Conservation (phyloP, 1,140 invertebrate genomes). For the Penaeus chinensis region DNA sequence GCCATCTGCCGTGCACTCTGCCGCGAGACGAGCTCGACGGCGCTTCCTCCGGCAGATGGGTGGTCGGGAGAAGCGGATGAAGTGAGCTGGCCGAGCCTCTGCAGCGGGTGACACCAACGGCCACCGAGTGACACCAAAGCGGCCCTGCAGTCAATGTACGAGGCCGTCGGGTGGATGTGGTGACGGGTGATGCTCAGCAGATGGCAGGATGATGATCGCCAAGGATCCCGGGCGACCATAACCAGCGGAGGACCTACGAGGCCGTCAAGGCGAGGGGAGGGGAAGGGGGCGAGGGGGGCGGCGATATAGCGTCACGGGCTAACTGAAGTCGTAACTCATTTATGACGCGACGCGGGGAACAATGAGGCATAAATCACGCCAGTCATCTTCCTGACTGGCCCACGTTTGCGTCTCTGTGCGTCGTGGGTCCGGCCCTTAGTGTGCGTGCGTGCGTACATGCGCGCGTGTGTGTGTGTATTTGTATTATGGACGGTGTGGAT, state of each 20-base stretch:
- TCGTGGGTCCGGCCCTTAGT: background rate
- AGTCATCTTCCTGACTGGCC: slow-evolving; percentile 46
- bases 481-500: slow-evolving; percentile 1
- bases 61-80: too few relatives aligned
- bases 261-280: background rate
- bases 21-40: too few relatives aligned
- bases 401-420: slow-evolving; percentile 7
- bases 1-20: too few relatives aligned
- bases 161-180: too few relatives aligned
- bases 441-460: background rate
- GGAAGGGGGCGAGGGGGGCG: background rate
- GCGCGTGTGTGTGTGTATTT: slow-evolving; percentile 16
- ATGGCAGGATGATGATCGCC: too few relatives aligned
- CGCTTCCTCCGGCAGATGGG: too few relatives aligned
- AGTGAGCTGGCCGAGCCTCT: too few relatives aligned
- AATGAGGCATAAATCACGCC: slow-evolving; percentile 55
- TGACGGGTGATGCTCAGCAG: too few relatives aligned
- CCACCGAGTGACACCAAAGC: too few relatives aligned
- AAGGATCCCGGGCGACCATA: too few relatives aligned
- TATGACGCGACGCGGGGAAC: slow-evolving; percentile 48
- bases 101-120: too few relatives aligned
- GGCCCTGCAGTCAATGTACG: too few relatives aligned
- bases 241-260: background rate
- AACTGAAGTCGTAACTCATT: slow-evolving; percentile 55
- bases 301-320: slow-evolving; percentile 45